Percentiles rank a stretch among this genome's conserved stretches.
Evolutionary conservation across 2,797 vertebrate genomes (phyloP).

Genomic region (Poliocrania exsul): DNA sequence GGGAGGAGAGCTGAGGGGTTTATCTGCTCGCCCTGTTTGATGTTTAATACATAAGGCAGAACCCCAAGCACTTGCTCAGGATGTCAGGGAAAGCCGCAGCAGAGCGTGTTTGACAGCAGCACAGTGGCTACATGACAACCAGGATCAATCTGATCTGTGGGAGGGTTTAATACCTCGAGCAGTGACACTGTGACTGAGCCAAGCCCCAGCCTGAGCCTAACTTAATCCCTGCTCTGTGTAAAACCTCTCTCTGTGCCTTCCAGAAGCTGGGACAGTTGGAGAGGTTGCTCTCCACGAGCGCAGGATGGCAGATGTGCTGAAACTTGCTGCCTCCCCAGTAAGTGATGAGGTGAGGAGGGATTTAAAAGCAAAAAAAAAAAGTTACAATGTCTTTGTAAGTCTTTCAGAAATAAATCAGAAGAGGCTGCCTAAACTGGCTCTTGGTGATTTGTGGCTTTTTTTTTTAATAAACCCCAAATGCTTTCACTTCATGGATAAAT

Average conservation of each 20-base stretch:
- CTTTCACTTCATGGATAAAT: background rate
- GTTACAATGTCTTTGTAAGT: background rate
- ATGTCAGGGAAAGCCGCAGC: background rate
- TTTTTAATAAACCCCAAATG: background rate
- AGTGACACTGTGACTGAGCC: background rate
- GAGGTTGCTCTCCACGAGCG: accelerated
- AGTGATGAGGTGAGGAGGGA: background rate
- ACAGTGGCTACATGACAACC: background rate
- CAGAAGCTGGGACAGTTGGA: accelerated
- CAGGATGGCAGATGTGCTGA: background rate
- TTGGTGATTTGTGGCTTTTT: background rate
- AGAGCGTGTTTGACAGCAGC: background rate
- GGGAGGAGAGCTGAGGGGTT: background rate
- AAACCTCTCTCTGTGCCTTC: background rate
- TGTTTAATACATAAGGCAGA: constrained; percentile 22
- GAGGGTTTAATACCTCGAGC: background rate
- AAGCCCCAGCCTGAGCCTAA: background rate
- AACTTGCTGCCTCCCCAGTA: background rate
- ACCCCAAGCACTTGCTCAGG: background rate
- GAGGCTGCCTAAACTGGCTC: background rate
- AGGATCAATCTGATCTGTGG: background rate
- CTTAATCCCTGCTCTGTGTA: background rate
- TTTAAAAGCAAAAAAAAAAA: background rate
- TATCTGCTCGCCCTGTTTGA: background rate
- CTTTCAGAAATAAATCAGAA: background rate